Evolutionary conservation across 1,140 invertebrate species (phyloP), one percentile per base, ranked within the genome.

Genomic region (Bicyclus anynana): DNA sequence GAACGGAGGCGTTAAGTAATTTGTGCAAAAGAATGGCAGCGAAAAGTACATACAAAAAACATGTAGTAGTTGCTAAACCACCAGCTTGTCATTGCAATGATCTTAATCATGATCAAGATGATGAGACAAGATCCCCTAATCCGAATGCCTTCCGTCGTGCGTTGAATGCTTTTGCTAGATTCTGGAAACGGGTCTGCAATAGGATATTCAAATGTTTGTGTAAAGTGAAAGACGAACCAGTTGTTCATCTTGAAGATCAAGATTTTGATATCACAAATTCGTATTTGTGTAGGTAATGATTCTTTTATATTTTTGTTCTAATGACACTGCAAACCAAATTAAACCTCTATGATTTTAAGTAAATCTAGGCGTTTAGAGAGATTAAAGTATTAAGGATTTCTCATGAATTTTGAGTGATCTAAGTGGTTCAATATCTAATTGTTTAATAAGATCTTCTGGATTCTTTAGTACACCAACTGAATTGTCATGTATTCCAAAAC

Each of bases 251-350:
- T 47, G 59, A 56, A 12, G 65, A 72, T 40, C 51, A 64, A 27
- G 60, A 59, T 52, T 65, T 57, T 3, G 62, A 74, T 53, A 62
- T 73, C 53, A 63, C 65, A 52, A 56, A 69, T 54, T 74, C 65
- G 65, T 75, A 83, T 72, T 62, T 80, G 75, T 82, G 82, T 82
- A 82, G 70, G 82, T 84, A 80, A 79, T 71, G 64, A 65, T 67
- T 70, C 59, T 62, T 74, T 62, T 13, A 44, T 77, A 56, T 65
- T 62, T 38, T 56, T 35, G 16, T 37, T 38, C 10, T n/a, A 10
- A 20, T 23, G 2, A n/a, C n/a, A n/a, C n/a, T n/a, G n/a, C n/a
- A n/a, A n/a, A n/a, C n/a, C n/a, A n/a, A n/a, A n/a, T n/a, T n/a
- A n/a, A n/a, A n/a, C n/a, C n/a, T n/a, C n/a, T n/a, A n/a, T n/a